A percentile compares a stretch with the other conserved stretches of the same genome.
phyloP scores from a whole-genome alignment of 2,797 vertebrate genomes.

The Rhinichthys osculus region DNA sequence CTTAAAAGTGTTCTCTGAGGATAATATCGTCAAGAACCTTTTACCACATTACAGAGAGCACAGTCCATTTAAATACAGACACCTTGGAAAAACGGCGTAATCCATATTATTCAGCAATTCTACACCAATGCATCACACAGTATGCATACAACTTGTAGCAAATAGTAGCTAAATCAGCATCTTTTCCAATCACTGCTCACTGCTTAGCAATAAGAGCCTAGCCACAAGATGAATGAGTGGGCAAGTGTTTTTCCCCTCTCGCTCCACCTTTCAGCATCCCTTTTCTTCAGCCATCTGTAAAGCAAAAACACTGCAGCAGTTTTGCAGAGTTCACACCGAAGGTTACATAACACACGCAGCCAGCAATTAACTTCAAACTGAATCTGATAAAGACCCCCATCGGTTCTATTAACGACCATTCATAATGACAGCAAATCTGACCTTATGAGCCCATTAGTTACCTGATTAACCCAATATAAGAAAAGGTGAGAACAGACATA shows the following conservation, averaged over 20 bases:
- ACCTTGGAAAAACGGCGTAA: slow-evolving; percentile 3
- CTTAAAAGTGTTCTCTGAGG: not conserved
- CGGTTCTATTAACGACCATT: slow-evolving; percentile 53
- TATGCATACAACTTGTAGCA: not conserved
- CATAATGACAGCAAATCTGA: slow-evolving; percentile 50
- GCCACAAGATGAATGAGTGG: not conserved
- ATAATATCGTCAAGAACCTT: not conserved
- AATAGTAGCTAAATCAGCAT: slow-evolving; percentile 16
- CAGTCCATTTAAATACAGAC: slow-evolving; percentile 9
- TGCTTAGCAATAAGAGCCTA: not conserved
- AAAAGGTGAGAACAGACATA: slow-evolving; percentile 39
- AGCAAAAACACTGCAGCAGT: slow-evolving; percentile 54
- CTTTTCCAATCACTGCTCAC: slow-evolving; percentile 5
- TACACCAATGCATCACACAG: not conserved
- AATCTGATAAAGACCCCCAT: slow-evolving; percentile 62
- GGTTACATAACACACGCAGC: slow-evolving; percentile 62
- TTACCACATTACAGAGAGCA: not conserved
- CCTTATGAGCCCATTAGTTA: slow-evolving; percentile 52
- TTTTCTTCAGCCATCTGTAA: slow-evolving; percentile 22
- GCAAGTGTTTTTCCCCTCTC: not conserved
- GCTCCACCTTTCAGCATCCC: not conserved
- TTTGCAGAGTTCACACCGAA: slow-evolving; percentile 52
- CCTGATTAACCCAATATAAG: slow-evolving; percentile 29
- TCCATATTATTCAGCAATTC: not conserved
- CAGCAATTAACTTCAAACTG: slow-evolving; percentile 64